Conservation (phyloP, 2,888 invertebrate genomes). For the Augiades crinisus region DNA sequence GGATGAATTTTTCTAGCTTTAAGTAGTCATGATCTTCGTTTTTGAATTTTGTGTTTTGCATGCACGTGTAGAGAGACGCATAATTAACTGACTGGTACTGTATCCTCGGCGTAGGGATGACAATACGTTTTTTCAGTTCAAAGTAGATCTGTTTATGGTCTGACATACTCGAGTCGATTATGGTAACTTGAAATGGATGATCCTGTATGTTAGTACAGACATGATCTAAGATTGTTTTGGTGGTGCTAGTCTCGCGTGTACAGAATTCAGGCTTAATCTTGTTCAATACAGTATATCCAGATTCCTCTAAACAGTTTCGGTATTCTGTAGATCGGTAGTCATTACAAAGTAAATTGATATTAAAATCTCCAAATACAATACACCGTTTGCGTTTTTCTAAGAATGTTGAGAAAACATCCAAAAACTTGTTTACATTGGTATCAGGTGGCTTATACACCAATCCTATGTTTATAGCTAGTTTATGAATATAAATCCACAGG, state of each 20-base stretch:
- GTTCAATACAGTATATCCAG: neutral
- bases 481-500: neutral
- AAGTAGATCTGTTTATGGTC: neutral
- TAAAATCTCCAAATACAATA: neutral
- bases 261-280: neutral
- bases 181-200: neutral
- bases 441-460: neutral
- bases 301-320: neutral
- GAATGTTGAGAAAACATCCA: neutral
- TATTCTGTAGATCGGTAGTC: neutral
- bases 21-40: neutral
- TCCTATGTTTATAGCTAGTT: neutral
- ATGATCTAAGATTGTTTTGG: slow-evolving; percentile 10
- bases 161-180: slow-evolving; percentile 7
- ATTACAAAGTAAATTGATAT: neutral
- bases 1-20: neutral
- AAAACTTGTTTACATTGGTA: neutral
- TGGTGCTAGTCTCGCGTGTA: slow-evolving; percentile 11
- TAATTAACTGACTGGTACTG: neutral
- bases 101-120: neutral
- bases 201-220: slow-evolving; percentile 1
- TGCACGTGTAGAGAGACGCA: neutral
- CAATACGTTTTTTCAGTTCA: neutral
- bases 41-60: neutral
- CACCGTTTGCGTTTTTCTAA: neutral